Conservation (phyloP, 2,888 invertebrate species). For the Abrostola triplasia region DNA sequence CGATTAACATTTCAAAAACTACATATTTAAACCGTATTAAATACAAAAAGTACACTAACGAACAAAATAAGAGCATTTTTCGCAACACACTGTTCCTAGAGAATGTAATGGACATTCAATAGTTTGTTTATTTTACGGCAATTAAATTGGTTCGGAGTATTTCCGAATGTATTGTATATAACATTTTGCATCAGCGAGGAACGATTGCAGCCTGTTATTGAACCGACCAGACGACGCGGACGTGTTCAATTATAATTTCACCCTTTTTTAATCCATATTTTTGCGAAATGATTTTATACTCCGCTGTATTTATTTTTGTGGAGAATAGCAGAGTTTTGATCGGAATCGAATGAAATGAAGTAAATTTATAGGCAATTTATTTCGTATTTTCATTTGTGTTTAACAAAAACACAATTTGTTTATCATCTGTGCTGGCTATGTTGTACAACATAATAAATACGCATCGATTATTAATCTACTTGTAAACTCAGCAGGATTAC, state of each 20-base stretch:
- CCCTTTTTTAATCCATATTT: conserved; percentile 21
- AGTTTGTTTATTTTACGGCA: not conserved
- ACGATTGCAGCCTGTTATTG: conserved; percentile 4
- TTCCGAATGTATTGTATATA: conserved; percentile 20
- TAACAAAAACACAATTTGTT: too few species aligned
- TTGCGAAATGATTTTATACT: conserved; percentile 17
- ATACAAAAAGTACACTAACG: too few species aligned
- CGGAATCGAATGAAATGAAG: too few species aligned
- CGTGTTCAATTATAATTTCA: conserved; percentile 43
- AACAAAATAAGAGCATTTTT: too few species aligned
- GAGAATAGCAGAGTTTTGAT: not conserved
- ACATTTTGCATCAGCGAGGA: conserved; percentile 12
- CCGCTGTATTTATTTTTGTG: not conserved
- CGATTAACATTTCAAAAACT: too few species aligned
- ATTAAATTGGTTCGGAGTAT: conserved; percentile 19
- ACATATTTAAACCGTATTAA: too few species aligned
- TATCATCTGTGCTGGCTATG: too few species aligned
- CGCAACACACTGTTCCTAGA: not conserved
- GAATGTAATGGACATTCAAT: not conserved
- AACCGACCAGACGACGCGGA: conserved; percentile 10
- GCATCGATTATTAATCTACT: too few species aligned
- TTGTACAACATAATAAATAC: too few species aligned
- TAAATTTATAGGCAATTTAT: too few species aligned
- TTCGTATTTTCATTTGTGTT: too few species aligned
- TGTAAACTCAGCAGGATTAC: too few species aligned